Evolutionary conservation across 2,888 invertebrate species (phyloP).

Genomic region (Camponotus fellah): DNA sequence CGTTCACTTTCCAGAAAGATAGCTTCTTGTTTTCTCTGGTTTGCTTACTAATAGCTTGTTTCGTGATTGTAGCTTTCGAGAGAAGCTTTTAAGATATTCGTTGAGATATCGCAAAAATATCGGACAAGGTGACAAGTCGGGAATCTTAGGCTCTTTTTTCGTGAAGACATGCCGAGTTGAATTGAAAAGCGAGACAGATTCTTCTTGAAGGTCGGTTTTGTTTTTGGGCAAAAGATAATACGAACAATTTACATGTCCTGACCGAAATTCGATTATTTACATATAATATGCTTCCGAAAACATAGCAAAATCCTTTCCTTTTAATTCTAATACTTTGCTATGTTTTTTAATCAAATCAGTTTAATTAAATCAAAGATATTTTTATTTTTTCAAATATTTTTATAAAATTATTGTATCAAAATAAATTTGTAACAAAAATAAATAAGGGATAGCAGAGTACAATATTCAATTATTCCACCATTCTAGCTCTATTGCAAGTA

Average conservation of each 20-base stretch:
- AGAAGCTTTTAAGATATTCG: conserved; percentile 9
- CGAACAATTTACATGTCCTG: conserved; percentile 9
- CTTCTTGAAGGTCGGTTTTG: background rate
- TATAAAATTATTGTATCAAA: background rate
- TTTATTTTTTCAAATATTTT: background rate
- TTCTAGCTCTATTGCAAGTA: background rate
- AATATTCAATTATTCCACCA: background rate
- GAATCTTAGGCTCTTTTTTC: conserved; percentile 3
- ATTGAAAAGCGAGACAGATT: conserved; percentile 20
- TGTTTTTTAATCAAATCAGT: background rate
- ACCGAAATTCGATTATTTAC: conserved; percentile 11
- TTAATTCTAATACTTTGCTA: background rate
- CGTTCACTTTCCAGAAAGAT: conserved; percentile 17
- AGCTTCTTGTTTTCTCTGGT: background rate
- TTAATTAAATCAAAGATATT: too few relatives aligned
- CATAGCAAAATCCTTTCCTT: background rate
- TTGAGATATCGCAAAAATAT: conserved; percentile 4
- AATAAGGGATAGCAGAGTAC: background rate
- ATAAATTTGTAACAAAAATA: background rate
- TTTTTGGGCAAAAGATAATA: conserved; percentile 11
- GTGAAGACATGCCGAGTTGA: background rate
- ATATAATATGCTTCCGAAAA: background rate
- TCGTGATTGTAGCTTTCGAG: conserved; percentile 25
- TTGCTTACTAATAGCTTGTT: conserved; percentile 33
- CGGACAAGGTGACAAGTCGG: conserved; percentile 6